These are phyloP conservation scores for Aplysina aerophoba DNA, from an alignment of 37 sponge, comb jelly and placozoan species.

Conservation along the genomic window DNA sequence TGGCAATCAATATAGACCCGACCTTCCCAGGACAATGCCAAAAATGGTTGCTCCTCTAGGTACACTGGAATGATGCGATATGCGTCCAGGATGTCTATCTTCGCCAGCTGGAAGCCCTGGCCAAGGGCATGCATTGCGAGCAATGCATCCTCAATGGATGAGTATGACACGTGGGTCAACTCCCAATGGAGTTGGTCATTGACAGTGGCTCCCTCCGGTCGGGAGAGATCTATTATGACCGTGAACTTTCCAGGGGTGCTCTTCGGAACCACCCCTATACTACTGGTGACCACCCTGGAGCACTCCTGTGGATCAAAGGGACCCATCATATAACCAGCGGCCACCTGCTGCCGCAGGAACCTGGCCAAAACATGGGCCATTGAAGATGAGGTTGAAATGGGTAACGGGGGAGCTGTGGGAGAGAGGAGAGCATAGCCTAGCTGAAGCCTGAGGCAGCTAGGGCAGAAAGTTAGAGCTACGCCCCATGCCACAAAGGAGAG, in stretches of 20 bases:
- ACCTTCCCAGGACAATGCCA: conserved; percentile 11
- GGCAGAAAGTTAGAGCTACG: too few relatives aligned
- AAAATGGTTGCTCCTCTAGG: conserved; percentile 8
- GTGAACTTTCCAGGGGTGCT: conserved; percentile 8
- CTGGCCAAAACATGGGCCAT: neutral
- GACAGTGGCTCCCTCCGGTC: neutral
- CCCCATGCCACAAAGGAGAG: too few relatives aligned
- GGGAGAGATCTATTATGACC: conserved; percentile 21
- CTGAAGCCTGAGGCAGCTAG: too few relatives aligned
- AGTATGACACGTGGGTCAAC: conserved; percentile 18
- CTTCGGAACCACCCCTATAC: conserved; percentile 40
- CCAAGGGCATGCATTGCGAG: neutral
- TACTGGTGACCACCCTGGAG: conserved; percentile 3
- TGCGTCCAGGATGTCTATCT: conserved; percentile 20
- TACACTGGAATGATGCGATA: neutral
- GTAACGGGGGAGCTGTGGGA: too few relatives aligned
- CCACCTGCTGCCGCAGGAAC: conserved; percentile 7
- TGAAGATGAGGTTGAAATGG: too few relatives aligned
- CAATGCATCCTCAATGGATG: conserved; percentile 7
- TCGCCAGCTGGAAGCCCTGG: neutral
- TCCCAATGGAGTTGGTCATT: conserved; percentile 16
- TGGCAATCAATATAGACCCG: conserved; percentile 21
- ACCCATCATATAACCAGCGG: conserved; percentile 38
- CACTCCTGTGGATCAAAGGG: conserved; percentile 1
- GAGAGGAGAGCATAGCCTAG: too few relatives aligned